Evolutionary conservation across 1,140 invertebrate species (phyloP).

Genomic region (Daktulosphaira vitifoliae): DNA sequence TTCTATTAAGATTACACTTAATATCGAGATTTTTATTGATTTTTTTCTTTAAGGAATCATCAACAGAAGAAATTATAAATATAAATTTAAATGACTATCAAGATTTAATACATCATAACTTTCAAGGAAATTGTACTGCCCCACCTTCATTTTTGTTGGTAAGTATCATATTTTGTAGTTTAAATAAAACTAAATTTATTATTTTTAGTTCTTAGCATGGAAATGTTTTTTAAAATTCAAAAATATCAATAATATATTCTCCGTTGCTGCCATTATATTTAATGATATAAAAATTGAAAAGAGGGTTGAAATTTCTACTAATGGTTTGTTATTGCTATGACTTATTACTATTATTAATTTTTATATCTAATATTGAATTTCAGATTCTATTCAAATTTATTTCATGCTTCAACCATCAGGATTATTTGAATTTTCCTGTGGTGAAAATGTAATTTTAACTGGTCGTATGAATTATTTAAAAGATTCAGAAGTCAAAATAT

Average conservation of each 20-base stretch:
- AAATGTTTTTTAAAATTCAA: constrained; percentile 18
- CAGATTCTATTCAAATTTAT: neutral
- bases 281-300: neutral
- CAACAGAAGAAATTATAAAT: too few species aligned
- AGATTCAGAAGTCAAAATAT: neutral
- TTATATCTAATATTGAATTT: neutral
- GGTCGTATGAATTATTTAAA: neutral
- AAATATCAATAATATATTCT: neutral
- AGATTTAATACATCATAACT: neutral
- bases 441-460: neutral
- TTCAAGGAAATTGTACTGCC: neutral
- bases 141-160: neutral
- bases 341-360: neutral
- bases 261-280: neutral
- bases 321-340: neutral
- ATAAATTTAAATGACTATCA: too few species aligned
- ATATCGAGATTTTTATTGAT: too few species aligned
- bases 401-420: constrained; percentile 14
- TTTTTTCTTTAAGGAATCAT: too few species aligned
- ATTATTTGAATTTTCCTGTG: neutral
- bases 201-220: neutral
- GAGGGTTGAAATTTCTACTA: neutral
- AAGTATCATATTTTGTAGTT: neutral
- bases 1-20: too few species aligned
- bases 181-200: too few species aligned